phyloP scores from a whole-genome alignment of 2,888 invertebrate genomes.

The Diloba caeruleocephala region DNA sequence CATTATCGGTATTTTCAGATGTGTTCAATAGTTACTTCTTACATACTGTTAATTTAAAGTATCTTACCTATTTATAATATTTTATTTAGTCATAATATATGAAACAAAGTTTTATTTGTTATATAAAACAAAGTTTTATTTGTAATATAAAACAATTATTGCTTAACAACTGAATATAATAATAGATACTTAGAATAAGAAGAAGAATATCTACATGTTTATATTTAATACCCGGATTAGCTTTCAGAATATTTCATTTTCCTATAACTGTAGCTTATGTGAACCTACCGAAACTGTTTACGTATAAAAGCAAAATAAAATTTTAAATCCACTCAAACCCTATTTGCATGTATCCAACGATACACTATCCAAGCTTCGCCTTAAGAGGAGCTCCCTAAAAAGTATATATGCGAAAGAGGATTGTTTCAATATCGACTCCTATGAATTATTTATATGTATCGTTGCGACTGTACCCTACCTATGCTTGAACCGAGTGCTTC shows the following conservation, averaged over 20 bases:
- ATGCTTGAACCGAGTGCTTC: conserved; percentile 61
- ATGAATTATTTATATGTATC: conserved; percentile 82
- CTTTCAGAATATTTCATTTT: conserved; percentile 27
- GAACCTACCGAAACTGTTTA: conserved; percentile 40
- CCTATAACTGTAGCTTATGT: conserved; percentile 11
- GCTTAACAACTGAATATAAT: conserved; percentile 18
- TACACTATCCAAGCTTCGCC: conserved; percentile 54
- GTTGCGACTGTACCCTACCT: conserved; percentile 55
- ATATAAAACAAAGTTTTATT: no score
- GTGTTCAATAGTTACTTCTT: no score
- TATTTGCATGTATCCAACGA: conserved; percentile 50
- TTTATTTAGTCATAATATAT: no score
- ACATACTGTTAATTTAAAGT: no score
- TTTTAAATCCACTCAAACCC: conserved; percentile 46
- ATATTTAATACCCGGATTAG: conserved; percentile 36
- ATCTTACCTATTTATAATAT: no score
- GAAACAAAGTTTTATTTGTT: no score
- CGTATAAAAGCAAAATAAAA: conserved; percentile 41
- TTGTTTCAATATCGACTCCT: conserved; percentile 77
- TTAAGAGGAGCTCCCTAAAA: conserved; percentile 65
- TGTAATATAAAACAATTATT: background rate
- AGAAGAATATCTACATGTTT: conserved; percentile 26
- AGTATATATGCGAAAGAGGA: conserved; percentile 66
- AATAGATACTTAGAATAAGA: conserved; percentile 24
- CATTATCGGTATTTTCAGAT: no score